These are phyloP conservation scores for Peucedramus taeniatus DNA, from an alignment of 2,113 vertebrate species.

Conservation along the genomic window DNA sequence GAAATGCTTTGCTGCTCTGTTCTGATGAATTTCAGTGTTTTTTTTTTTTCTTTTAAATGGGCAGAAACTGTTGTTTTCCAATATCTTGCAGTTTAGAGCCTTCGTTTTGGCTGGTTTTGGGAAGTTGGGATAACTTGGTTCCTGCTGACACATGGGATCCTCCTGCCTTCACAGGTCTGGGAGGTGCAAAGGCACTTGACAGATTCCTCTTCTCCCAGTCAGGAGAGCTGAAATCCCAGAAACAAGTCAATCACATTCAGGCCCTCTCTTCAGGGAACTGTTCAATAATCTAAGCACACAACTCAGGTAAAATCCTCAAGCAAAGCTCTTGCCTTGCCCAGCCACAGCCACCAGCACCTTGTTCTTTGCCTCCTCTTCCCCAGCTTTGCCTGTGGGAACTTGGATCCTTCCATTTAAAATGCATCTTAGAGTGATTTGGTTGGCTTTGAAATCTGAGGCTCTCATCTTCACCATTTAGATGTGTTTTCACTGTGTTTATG, in stretches of 20 bases:
- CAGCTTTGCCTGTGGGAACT: background rate
- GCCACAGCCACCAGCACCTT: background rate
- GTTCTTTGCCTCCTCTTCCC: background rate
- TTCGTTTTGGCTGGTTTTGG: background rate
- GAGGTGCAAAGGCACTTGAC: background rate
- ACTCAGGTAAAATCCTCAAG: background rate
- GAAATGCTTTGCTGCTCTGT: background rate
- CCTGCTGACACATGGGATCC: rapidly evolving
- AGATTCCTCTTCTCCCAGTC: background rate
- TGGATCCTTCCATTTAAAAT: background rate
- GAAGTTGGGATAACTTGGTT: background rate
- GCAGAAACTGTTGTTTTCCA: background rate
- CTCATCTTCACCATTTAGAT: background rate
- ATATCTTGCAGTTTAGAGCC: background rate
- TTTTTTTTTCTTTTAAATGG: background rate
- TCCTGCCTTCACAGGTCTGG: rapidly evolving
- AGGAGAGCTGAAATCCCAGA: background rate
- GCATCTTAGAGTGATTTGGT: background rate
- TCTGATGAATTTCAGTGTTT: background rate
- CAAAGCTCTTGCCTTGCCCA: background rate
- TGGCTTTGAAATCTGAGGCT: background rate
- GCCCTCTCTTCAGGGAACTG: background rate
- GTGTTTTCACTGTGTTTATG: background rate
- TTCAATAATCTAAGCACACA: background rate
- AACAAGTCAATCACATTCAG: background rate